Evolutionary conservation across 2,888 invertebrate genomes (phyloP).

Genomic region (Chaetoderma sp.): DNA sequence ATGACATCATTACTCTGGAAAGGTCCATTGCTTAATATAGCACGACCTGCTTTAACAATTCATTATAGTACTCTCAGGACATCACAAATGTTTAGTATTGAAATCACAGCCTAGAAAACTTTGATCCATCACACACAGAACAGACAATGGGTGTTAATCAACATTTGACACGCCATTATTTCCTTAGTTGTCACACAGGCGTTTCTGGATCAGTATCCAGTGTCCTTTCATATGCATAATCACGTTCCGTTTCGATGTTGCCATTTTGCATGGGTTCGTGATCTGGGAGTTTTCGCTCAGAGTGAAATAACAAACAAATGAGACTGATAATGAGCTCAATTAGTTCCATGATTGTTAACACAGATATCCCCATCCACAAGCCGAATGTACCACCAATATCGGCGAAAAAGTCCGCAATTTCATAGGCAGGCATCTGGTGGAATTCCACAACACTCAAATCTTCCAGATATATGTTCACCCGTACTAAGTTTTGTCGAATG

Average conservation of each 20-base stretch:
- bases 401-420: slow-evolving; percentile 57
- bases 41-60: too few relatives aligned
- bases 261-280: slow-evolving; percentile 37
- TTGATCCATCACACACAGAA: too few relatives aligned
- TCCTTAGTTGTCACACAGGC: not conserved
- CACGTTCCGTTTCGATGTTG: slow-evolving; percentile 29
- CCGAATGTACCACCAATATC: slow-evolving; percentile 64
- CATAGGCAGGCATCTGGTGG: slow-evolving; percentile 57
- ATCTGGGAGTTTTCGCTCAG: slow-evolving; percentile 46
- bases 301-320: slow-evolving; percentile 48
- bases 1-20: too few relatives aligned
- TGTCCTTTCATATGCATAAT: slow-evolving; percentile 25
- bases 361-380: slow-evolving; percentile 64
- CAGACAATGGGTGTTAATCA: too few relatives aligned
- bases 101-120: too few relatives aligned
- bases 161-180: too few relatives aligned
- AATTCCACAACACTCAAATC: slow-evolving; percentile 61
- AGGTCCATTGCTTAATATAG: too few relatives aligned
- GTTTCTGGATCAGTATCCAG: slow-evolving; percentile 4
- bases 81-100: too few relatives aligned
- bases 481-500: slow-evolving; percentile 58
- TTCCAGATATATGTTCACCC: slow-evolving; percentile 61
- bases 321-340: slow-evolving; percentile 55
- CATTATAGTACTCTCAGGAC: too few relatives aligned
- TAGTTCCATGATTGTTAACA: slow-evolving; percentile 60